These are phyloP conservation scores for Drosophila lowei DNA, from an alignment of 1,140 invertebrate genomes.

Conservation along the genomic window DNA sequence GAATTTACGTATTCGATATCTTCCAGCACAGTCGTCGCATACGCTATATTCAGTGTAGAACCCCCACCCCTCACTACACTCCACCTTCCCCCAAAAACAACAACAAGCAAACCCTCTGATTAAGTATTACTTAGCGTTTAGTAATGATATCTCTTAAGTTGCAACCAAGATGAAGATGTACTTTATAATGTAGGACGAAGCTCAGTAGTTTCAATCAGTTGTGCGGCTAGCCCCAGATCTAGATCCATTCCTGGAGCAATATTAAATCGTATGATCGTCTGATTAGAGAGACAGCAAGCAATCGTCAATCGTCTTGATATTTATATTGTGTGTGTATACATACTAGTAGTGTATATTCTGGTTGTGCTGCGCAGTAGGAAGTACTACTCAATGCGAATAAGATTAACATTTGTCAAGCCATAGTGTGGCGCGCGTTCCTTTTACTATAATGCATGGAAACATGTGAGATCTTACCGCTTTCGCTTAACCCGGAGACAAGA, in stretches of 20 bases:
- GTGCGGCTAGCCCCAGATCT: slow-evolving; percentile 22
- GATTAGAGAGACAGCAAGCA: too few species aligned
- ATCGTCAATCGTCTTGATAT: too few species aligned
- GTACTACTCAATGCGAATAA: slow-evolving; percentile 40
- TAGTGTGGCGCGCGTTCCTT: slow-evolving; percentile 63
- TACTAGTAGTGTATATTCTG: slow-evolving; percentile 26
- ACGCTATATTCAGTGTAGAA: slow-evolving; percentile 29
- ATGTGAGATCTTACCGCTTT: slow-evolving; percentile 32
- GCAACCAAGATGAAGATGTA: slow-evolving; percentile 46
- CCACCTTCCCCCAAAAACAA: background rate
- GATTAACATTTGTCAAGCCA: slow-evolving; percentile 35
- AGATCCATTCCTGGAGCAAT: slow-evolving; percentile 2
- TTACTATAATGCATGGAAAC: slow-evolving; percentile 33
- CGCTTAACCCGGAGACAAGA: slow-evolving; percentile 41
- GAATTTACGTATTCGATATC: slow-evolving; percentile 39
- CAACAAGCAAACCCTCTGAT: slow-evolving; percentile 60
- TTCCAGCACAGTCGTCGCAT: slow-evolving; percentile 6
- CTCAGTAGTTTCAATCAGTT: slow-evolving; percentile 28
- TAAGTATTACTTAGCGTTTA: slow-evolving; percentile 76
- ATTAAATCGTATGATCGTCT: too few species aligned
- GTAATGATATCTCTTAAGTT: slow-evolving; percentile 63
- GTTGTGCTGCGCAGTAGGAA: slow-evolving; percentile 40
- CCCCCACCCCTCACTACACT: slow-evolving; percentile 21
- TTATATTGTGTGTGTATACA: background rate
- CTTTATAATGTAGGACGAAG: slow-evolving; percentile 19